These are phyloP conservation scores for Dryocosmus kuriphilus DNA, from an alignment of 2,888 invertebrate species.

Conservation along the genomic window DNA sequence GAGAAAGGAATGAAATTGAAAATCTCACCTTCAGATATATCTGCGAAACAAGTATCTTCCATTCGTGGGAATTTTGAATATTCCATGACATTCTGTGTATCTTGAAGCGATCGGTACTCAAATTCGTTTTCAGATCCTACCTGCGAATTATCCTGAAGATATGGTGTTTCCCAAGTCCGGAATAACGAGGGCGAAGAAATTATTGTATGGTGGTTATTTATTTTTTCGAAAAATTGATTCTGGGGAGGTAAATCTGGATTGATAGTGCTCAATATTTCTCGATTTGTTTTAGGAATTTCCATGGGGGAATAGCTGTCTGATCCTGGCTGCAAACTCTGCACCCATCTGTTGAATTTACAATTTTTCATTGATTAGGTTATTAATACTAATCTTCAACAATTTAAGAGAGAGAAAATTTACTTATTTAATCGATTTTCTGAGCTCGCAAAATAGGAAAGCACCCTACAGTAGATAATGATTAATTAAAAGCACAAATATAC, in stretches of 20 bases:
- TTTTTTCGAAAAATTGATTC: conserved; percentile 49
- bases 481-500: no score
- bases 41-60: conserved; percentile 46
- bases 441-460: no score
- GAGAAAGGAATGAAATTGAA: not conserved
- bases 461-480: no score
- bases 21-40: conserved; percentile 48
- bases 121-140: conserved; percentile 45
- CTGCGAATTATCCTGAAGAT: conserved; percentile 50
- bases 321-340: conserved; percentile 52
- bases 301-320: not conserved
- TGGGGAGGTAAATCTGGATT: conserved; percentile 32
- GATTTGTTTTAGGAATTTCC: conserved; percentile 3
- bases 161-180: conserved; percentile 63
- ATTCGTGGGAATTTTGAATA: conserved; percentile 44
- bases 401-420: not conserved
- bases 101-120: conserved; percentile 50
- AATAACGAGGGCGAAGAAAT: conserved; percentile 53
- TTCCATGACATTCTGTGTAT: conserved; percentile 38
- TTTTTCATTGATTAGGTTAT: not conserved
- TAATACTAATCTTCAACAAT: not conserved
- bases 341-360: conserved; percentile 49
- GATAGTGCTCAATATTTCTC: conserved; percentile 6
- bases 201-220: conserved; percentile 48
- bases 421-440: no score